Conservation (phyloP, 2,888 invertebrate species). For the Flabesymbios commensalis region DNA sequence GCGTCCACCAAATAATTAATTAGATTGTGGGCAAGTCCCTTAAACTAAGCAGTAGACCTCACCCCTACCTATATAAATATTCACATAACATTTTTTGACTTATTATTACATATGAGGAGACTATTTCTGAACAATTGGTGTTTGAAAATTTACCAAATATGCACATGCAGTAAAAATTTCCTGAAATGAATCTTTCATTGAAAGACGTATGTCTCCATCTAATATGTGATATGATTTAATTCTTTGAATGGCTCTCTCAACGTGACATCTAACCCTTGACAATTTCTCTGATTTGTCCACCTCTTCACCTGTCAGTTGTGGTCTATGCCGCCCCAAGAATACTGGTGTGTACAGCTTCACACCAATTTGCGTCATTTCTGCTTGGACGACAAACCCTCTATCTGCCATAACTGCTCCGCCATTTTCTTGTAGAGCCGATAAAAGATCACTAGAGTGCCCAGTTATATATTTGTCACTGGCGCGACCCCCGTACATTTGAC, state of each 20-base stretch:
- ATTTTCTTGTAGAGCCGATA: constrained; percentile 5
- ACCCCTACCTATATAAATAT: no score
- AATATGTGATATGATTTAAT: constrained; percentile 24
- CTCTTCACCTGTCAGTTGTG: constrained; percentile 17
- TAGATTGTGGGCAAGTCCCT: no score
- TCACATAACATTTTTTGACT: no score
- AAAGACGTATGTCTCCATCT: constrained; percentile 15
- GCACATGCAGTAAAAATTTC: constrained; percentile 25
- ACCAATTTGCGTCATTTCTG: constrained; percentile 15
- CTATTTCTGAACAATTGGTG: constrained; percentile 14
- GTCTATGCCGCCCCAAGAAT: constrained; percentile 21
- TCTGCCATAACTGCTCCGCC: constrained; percentile 24
- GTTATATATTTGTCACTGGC: constrained; percentile 26
- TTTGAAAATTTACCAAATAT: constrained; percentile 23
- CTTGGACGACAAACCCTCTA: constrained; percentile 19
- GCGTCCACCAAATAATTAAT: no score
- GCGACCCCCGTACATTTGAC: constrained; percentile 20
- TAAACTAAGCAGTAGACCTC: no score
- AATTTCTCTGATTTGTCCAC: constrained; percentile 14
- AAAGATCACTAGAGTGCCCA: constrained; percentile 3
- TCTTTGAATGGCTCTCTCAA: constrained; percentile 26
- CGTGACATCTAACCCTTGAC: constrained; percentile 16
- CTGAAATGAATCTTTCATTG: constrained; percentile 21
- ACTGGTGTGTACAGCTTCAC: constrained; percentile 25
- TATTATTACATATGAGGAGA: no score